Evolutionary conservation across 1,140 invertebrate genomes (phyloP), one percentile per base, ranked within the genome.

Genomic region (Arion vulgaris): DNA sequence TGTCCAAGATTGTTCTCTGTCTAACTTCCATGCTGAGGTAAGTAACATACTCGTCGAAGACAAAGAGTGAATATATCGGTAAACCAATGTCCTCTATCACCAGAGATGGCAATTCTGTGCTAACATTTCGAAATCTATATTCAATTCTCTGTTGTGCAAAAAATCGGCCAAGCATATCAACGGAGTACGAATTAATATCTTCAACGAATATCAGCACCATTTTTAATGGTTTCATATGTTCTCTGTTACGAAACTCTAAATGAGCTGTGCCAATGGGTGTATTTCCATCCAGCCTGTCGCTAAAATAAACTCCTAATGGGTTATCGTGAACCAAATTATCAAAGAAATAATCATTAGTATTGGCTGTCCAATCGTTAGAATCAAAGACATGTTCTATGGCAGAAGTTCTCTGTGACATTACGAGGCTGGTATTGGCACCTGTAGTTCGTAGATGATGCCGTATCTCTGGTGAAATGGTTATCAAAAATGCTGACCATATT

Each of bases 21-120:
- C 97, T 98, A 90, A 97, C 96, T 93, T 98, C 97, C 96, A 99
- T 97, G 88, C 96, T 95, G 81, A 98, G 94, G 93, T 99, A 99
- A 90, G 97, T 97, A 90, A 97, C 96, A 84, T 98, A 95, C 93
- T 98, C 98, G 93, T 99, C 98, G 93, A 99, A 99, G 19, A 99
- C 95, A 88, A 99, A 95, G 57, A 99, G 96, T 66, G 87, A 96
- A 93, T 97, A 99, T 88, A 96, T 95, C 34, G 97, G 97, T 92
- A 98, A 98, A 91, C 98, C 97, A 80, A 96, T 93, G 92, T 97
- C 98, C 39, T 97, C 98, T 83, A 98, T 93, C 17, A 97, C 32
- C 13, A 81, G 39, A 13, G 69, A 23, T 19, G 80, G 80, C 1
- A 81, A 4, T 0, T 74, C 71, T 32, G 53, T 34, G 4, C 1